Evolutionary conservation across 35 echinoderm and acorn worm genomes (phyloP).

Genomic region (Amphiura filiformis): DNA sequence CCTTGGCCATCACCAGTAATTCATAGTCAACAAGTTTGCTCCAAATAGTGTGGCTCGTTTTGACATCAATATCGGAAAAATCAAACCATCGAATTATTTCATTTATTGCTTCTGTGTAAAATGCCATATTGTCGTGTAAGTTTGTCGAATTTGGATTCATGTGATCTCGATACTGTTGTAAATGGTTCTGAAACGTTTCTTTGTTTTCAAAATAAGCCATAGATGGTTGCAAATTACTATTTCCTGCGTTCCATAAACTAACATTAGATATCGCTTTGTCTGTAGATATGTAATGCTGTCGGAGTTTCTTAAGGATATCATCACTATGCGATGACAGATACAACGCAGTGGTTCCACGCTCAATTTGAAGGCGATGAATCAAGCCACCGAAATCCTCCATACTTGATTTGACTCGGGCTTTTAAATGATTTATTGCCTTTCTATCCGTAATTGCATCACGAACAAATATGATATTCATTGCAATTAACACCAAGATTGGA

Average conservation of each 20-base stretch:
- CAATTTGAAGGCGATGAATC: slow-evolving; percentile 29
- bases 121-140: slow-evolving; percentile 5
- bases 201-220: background rate
- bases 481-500: too few species aligned
- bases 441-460: background rate
- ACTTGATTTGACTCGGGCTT: background rate
- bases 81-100: slow-evolving; percentile 10
- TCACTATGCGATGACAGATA: background rate
- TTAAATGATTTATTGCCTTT: background rate
- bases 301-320: background rate
- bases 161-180: background rate
- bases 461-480: too few species aligned
- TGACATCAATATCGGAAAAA: background rate
- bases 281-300: background rate
- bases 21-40: slow-evolving; percentile 40
- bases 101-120: slow-evolving; percentile 31
- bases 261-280: background rate
- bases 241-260: background rate
- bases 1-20: slow-evolving; percentile 61
- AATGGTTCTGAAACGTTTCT: background rate
- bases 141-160: background rate
- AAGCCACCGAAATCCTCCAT: slow-evolving; percentile 9
- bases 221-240: background rate
- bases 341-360: slow-evolving; percentile 10
- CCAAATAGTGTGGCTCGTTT: slow-evolving; percentile 25